These are phyloP conservation scores for Gymnarchus niloticus DNA, from an alignment of 2,113 vertebrate genomes.

Conservation along the genomic window DNA sequence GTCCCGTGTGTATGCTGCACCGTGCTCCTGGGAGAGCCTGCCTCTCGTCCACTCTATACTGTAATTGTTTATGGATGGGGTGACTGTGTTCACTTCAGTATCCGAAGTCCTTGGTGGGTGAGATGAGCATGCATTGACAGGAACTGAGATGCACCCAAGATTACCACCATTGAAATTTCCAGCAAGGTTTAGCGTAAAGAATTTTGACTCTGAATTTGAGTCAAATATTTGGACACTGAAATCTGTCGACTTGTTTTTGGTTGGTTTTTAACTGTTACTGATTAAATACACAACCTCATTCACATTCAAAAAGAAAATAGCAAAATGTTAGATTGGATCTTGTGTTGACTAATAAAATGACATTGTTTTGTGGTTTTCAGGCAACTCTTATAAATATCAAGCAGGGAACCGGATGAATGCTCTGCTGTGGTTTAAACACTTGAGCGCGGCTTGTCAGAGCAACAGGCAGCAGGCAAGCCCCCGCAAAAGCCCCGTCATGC, in stretches of 20 bases:
- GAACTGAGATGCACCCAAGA: neutral
- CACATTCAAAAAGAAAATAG: neutral
- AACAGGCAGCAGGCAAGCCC: conserved; percentile 87
- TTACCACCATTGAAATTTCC: neutral
- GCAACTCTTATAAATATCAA: conserved; percentile 98
- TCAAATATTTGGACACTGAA: neutral
- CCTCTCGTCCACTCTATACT: neutral
- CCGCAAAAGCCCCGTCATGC: neutral
- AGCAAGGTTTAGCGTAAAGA: neutral
- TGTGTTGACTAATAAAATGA: neutral
- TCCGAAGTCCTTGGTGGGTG: neutral
- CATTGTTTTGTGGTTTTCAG: conserved; percentile 52
- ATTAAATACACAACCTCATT: neutral
- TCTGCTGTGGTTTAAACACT: conserved; percentile 94
- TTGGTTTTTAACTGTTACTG: neutral
- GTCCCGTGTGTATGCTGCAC: neutral
- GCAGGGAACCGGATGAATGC: conserved; percentile 90
- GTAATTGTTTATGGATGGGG: neutral
- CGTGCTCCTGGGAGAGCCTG: neutral
- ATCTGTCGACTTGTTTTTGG: neutral
- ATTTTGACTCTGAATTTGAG: neutral
- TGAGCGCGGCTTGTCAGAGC: conserved; percentile 94
- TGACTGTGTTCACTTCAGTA: neutral
- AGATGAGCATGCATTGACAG: neutral
- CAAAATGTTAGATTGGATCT: neutral